phyloP scores from a whole-genome alignment of 2,888 invertebrate species.

The Oligia strigilis region DNA sequence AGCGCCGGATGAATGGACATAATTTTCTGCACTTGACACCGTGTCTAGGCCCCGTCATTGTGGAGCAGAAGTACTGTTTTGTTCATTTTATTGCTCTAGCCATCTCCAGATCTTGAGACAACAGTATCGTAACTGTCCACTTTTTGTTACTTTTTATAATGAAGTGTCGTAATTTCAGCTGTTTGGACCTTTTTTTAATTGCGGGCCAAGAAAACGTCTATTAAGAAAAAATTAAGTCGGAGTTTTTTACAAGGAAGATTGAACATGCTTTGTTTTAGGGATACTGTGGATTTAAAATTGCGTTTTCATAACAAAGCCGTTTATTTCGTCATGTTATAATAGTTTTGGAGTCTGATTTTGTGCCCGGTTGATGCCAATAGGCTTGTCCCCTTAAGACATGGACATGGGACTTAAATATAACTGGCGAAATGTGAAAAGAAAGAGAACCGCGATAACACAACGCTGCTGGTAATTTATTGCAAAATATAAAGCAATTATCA shows the following conservation, averaged over 20 bases:
- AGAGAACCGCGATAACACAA: no score
- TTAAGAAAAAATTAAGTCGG: slow-evolving; percentile 36
- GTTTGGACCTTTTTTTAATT: slow-evolving; percentile 54
- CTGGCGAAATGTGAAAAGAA: background rate
- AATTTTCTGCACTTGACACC: slow-evolving; percentile 89
- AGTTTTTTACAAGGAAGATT: slow-evolving; percentile 36
- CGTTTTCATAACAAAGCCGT: background rate
- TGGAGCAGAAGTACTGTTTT: slow-evolving; percentile 81
- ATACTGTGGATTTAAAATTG: background rate
- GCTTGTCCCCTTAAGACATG: background rate
- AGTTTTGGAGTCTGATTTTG: background rate
- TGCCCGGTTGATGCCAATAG: background rate
- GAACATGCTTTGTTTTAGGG: slow-evolving; percentile 35
- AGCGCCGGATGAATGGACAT: slow-evolving; percentile 88
- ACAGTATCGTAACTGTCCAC: slow-evolving; percentile 49
- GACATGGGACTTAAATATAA: background rate
- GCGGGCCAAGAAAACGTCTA: slow-evolving; percentile 43
- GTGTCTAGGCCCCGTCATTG: slow-evolving; percentile 83
- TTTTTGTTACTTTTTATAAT: slow-evolving; percentile 64
- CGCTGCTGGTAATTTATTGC: no score
- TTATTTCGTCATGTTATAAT: background rate
- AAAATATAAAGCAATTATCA: no score
- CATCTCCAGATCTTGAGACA: slow-evolving; percentile 71
- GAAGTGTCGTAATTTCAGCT: slow-evolving; percentile 62
- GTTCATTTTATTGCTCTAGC: slow-evolving; percentile 83